Evolutionary conservation across 2,888 invertebrate genomes (phyloP).

Genomic region (Notodonta dromedarius): DNA sequence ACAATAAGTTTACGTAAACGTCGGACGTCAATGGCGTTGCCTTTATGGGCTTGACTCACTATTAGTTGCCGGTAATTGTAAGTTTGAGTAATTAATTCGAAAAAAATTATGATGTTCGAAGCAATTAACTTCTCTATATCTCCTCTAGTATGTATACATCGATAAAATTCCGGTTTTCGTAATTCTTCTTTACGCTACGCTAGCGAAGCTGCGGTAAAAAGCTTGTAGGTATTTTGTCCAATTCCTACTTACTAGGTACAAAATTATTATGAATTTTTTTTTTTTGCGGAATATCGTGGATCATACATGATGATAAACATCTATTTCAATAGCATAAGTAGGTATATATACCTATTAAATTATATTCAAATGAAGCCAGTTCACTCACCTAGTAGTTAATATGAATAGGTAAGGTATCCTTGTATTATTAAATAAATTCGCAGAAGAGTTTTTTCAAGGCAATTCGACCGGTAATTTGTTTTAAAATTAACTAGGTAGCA

Average conservation of each 20-base stretch:
- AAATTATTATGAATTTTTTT: neutral
- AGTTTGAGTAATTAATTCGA: constrained; percentile 31
- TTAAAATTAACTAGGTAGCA: neutral
- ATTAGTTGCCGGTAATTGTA: constrained; percentile 11
- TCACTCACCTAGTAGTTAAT: neutral
- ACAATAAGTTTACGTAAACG: constrained; percentile 11
- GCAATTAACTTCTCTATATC: constrained; percentile 18
- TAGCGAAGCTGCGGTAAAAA: no score
- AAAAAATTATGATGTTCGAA: constrained; percentile 22
- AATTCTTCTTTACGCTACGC: no score
- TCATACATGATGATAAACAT: no score
- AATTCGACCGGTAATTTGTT: neutral
- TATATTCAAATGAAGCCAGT: neutral
- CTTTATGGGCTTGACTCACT: constrained; percentile 34
- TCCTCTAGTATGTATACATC: no score
- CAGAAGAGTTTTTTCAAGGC: neutral
- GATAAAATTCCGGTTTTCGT: no score
- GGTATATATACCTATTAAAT: neutral
- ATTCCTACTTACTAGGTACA: no score
- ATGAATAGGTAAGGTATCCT: neutral
- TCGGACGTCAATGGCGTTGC: constrained; percentile 28
- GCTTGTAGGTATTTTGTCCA: no score
- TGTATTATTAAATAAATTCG: neutral
- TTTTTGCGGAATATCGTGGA: neutral
- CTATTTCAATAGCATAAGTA: no score